Conservation (phyloP, 2,797 vertebrate genomes). For the Bradypus variegatus region DNA sequence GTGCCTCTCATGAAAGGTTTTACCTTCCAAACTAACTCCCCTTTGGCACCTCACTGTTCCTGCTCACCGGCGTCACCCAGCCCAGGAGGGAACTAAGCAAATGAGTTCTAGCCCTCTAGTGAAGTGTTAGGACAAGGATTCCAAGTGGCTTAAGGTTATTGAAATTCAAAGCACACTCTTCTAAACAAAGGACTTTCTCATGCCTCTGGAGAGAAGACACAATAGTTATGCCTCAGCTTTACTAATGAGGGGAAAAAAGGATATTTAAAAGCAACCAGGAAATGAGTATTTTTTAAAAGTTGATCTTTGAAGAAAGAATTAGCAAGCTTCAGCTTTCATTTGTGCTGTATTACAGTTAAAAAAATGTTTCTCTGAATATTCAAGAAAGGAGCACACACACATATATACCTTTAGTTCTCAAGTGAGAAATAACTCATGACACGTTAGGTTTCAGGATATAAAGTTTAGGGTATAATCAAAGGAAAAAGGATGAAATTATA, state of each 20-base stretch:
- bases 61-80: fast-evolving
- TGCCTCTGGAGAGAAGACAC: neutral
- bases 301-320: constrained; percentile 26
- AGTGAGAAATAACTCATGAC: neutral
- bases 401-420: neutral
- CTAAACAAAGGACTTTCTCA: constrained; percentile 48
- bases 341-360: neutral
- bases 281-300: constrained; percentile 7
- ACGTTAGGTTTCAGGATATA: neutral
- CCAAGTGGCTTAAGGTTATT: neutral
- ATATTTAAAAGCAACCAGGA: constrained; percentile 16
- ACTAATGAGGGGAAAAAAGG: neutral
- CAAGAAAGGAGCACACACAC: neutral
- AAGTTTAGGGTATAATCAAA: neutral
- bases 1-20: neutral
- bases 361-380: neutral
- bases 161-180: constrained; percentile 51
- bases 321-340: neutral
- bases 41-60: too few relatives aligned
- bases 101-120: fast-evolving
- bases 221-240: constrained; percentile 19
- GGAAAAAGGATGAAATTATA: neutral
- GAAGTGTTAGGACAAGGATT: neutral
- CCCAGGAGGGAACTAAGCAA: neutral
- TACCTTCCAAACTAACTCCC: neutral